Evolutionary conservation across 2,113 vertebrate species (phyloP), one percentile per base, ranked within the genome.

Genomic region (Cheilinus undulatus): DNA sequence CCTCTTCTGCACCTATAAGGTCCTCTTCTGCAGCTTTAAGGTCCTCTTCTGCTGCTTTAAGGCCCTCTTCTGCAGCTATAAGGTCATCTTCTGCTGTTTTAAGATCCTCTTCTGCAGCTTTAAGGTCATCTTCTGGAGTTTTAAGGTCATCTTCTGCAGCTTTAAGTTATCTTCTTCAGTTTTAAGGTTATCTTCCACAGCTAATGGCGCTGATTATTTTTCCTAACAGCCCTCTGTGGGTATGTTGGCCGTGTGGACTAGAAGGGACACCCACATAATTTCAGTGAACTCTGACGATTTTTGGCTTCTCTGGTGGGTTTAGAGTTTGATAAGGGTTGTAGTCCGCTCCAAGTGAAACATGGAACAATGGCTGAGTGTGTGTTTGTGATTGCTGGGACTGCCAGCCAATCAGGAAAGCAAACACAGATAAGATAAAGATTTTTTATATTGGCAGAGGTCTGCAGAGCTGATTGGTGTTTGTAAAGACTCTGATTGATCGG

Each of bases 301-400:
- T 80, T 86, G 80, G 80, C 83, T 15, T 0, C 27, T 53, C 49
- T 14, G 7, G 36, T 70, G 59, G 58, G 54, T 72, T 65, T 56
- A 13, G 36, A 68, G 65, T 46, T 66, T 53, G 77, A 86, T 78
- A 76, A 24, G 28, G n/a, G 54, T 0, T 42, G 46, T 58, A 57
- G 22, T 40, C 30, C 51, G 56, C 60, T 83, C 86, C 86, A 88
- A 88, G 65, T 48, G 78, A 81, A 88, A 88, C 83, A 84, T 9
- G 56, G 46, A 86, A 78, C 83, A 78, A 86, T 76, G 36, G 67
- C 50, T 70, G 73, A 80, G 60, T 78, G 70, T 69, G 67, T 61
- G 15, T 78, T 83, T 56, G 45, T 34, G 65, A 73, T 63, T 54
- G 63, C 1, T 32, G 32, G 13, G 50, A 58, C 70, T 59, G 66